Percentiles rank a stretch among this genome's conserved stretches.
Conservation (phyloP, 2,888 invertebrate species). For the Shargacucullia verbasci region DNA sequence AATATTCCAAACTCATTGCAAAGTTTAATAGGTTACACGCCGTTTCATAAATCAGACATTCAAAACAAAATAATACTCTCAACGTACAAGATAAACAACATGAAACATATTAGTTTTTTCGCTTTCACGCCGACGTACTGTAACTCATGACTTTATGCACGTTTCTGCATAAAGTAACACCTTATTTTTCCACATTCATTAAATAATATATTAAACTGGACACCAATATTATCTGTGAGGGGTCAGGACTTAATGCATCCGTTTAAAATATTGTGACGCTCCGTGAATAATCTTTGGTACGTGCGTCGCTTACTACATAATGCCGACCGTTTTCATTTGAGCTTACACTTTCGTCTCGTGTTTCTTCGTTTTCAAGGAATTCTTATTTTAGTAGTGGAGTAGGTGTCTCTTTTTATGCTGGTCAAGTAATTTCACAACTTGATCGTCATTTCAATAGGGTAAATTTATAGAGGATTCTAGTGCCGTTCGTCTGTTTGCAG, state of each 20-base stretch:
- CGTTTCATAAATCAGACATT: constrained; percentile 42
- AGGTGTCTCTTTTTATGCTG: constrained; percentile 64
- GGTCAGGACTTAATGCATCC: constrained; percentile 78
- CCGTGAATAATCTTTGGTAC: constrained; percentile 79
- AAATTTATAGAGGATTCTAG: constrained; percentile 75
- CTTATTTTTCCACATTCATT: constrained; percentile 73
- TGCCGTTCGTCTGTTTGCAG: constrained; percentile 74
- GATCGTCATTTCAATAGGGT: constrained; percentile 84
- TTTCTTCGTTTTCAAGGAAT: constrained; percentile 18
- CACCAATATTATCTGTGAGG: constrained; percentile 77
- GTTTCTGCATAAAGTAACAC: constrained; percentile 54
- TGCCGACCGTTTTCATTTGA: constrained; percentile 50
- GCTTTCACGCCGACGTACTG: constrained; percentile 49
- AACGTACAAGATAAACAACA: constrained; percentile 51
- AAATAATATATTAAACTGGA: constrained; percentile 78
- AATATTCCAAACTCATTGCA: constrained; percentile 22
- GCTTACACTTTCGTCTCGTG: constrained; percentile 30
- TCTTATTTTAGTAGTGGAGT: constrained; percentile 41
- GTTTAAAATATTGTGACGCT: constrained; percentile 85
- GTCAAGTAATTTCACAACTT: constrained; percentile 76
- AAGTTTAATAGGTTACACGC: constrained; percentile 30
- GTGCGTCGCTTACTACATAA: constrained; percentile 61
- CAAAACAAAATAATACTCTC: constrained; percentile 39
- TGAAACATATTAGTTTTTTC: constrained; percentile 57
- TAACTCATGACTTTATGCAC: constrained; percentile 45